Conservation (phyloP, 1,140 invertebrate species). For the Bombus pyrosoma region DNA sequence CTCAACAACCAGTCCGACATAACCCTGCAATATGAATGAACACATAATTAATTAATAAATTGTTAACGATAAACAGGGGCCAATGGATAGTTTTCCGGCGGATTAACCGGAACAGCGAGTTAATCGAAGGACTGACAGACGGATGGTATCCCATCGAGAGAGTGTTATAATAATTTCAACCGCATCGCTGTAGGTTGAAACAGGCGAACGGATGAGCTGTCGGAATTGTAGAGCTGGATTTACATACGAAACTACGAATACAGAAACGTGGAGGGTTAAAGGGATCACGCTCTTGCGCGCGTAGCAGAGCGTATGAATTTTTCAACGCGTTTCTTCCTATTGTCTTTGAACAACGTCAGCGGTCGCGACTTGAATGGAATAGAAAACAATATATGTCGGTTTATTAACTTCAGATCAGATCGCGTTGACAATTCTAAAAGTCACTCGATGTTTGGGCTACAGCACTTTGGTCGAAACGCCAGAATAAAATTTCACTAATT, state of each 20-base stretch:
- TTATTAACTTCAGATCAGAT: background rate
- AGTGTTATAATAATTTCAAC: background rate
- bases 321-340: background rate
- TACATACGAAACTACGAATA: background rate
- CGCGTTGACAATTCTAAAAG: background rate
- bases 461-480: background rate
- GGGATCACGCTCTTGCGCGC: background rate
- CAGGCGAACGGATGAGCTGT: background rate
- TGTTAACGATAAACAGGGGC: background rate
- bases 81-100: background rate
- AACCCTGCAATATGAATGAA: no score
- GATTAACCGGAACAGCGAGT: background rate
- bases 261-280: background rate
- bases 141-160: background rate
- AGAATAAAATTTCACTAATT: background rate
- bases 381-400: background rate
- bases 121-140: background rate
- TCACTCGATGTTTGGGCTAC: background rate
- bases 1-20: no score
- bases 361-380: no score
- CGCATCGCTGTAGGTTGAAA: background rate
- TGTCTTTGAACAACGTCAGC: background rate
- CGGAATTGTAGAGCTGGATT: background rate
- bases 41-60: background rate
- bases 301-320: background rate